Evolutionary conservation across 2,888 invertebrate species (phyloP).

Genomic region (Himalopsyche japonica): DNA sequence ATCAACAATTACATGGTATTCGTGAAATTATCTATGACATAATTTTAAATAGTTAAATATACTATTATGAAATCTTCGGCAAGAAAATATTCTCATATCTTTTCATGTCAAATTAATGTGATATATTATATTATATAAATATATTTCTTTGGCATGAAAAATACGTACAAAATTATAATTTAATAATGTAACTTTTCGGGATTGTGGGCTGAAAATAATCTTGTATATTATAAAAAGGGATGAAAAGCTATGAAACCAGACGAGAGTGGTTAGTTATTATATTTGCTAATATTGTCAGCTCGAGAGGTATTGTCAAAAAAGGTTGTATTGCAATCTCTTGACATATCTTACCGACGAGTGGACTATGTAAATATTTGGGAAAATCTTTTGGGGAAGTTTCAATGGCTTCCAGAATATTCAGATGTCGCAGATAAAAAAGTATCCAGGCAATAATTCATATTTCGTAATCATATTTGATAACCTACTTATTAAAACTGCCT

Average conservation of each 20-base stretch:
- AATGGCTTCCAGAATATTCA: neutral
- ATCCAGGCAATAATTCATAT: neutral
- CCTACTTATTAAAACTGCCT: too few relatives aligned
- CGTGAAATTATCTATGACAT: too few relatives aligned
- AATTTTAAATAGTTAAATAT: too few relatives aligned
- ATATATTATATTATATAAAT: too few relatives aligned
- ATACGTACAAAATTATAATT: neutral
- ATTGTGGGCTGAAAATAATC: neutral
- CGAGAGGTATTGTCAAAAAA: neutral
- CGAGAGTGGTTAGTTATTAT: neutral
- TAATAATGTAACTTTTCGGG: neutral
- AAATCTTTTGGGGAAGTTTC: neutral
- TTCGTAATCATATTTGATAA: too few relatives aligned
- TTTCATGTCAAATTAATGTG: too few relatives aligned
- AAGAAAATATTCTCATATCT: too few relatives aligned
- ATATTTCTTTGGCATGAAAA: too few relatives aligned
- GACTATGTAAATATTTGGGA: neutral
- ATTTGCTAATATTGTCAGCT: neutral
- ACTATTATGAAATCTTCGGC: too few relatives aligned
- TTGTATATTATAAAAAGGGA: neutral
- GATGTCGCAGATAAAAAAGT: neutral
- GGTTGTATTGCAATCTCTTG: neutral
- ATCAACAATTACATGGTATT: too few relatives aligned
- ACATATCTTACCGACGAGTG: neutral
- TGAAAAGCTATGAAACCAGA: neutral